phyloP scores from a whole-genome alignment of 2,888 invertebrate genomes.

The Drosophila neotestacea region DNA sequence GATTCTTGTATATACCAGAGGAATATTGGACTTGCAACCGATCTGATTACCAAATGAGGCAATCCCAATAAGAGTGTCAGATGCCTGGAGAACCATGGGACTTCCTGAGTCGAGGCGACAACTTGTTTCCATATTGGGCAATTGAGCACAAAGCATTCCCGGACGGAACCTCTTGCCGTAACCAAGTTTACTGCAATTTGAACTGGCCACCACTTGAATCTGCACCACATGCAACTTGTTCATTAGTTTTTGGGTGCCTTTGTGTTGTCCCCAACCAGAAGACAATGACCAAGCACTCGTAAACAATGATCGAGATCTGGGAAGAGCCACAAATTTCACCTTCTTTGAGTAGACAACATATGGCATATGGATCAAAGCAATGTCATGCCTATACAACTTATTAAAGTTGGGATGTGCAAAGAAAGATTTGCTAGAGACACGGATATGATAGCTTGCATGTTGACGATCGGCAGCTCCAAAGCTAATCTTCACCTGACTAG shows the following conservation, averaged over 20 bases:
- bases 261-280: slow-evolving; percentile 44
- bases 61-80: slow-evolving; percentile 21
- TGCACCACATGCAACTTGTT: slow-evolving; percentile 17
- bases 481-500: slow-evolving; percentile 20
- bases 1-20: slow-evolving; percentile 33
- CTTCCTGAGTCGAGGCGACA: slow-evolving; percentile 51
- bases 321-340: slow-evolving; percentile 1
- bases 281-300: slow-evolving; percentile 2
- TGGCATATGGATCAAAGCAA: slow-evolving; percentile 37
- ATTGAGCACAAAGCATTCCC: slow-evolving; percentile 30
- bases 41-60: slow-evolving; percentile 41
- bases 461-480: slow-evolving; percentile 16
- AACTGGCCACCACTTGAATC: slow-evolving; percentile 5
- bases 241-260: neutral
- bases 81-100: slow-evolving; percentile 23
- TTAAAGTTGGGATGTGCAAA: slow-evolving; percentile 13
- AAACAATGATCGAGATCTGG: neutral
- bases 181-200: slow-evolving; percentile 1
- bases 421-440: slow-evolving; percentile 17
- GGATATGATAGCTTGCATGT: neutral
- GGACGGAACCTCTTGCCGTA: slow-evolving; percentile 15
- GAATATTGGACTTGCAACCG: slow-evolving; percentile 14
- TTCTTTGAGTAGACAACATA: slow-evolving; percentile 11
- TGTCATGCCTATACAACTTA: slow-evolving; percentile 22
- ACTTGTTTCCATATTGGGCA: slow-evolving; percentile 33